Evolutionary conservation across 2,797 vertebrate genomes (phyloP), one percentile per base, ranked within the genome.

Genomic region (Orestias chungarensis): DNA sequence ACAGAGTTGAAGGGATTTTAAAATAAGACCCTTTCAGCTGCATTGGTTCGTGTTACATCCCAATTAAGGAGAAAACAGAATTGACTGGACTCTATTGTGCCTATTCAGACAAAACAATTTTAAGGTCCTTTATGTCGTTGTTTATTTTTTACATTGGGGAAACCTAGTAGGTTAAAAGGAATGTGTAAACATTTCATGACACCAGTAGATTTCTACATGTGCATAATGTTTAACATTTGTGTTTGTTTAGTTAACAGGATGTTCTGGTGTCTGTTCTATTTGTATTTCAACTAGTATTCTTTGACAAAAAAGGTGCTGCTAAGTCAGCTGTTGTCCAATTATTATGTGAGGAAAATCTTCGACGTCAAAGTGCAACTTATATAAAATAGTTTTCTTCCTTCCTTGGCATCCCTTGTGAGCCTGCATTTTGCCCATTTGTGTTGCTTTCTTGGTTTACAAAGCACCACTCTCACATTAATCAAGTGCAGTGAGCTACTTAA

Each of bases 401-500:
- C 31, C 33, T 47, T 25, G 27, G 9, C 8, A n/a, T 62, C 43
- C 20, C 67, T 50, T 67, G 23, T 40, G 20, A 61, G 40, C 25
- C 54, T 42, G 61, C 65, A 66, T 29, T 71, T 47, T 57, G 66
- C 54, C 44, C 71, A 65, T 54, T 55, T 65, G 20, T 61, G 43
- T 66, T 7, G 4, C 64, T 70, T 40, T 44, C 49, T 27, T 23
- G 31, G 25, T 67, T 86, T 72, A 57, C 47, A 74, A 75, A 74
- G 59, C 23, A 47, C 18, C 38, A 23, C 78, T 70, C 35, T 69
- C 67, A 65, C 65, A 42, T 73, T 78, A 79, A 78, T 83, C 44
- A 82, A 83, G 65, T 27, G 46, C 50, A 61, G 10, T 27, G 44
- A 33, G 12, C 38, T 81, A 68, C 79, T 81, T 83, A 38, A 64